phyloP scores from a whole-genome alignment of 2,888 invertebrate genomes.

The Phorcus lineatus region DNA sequence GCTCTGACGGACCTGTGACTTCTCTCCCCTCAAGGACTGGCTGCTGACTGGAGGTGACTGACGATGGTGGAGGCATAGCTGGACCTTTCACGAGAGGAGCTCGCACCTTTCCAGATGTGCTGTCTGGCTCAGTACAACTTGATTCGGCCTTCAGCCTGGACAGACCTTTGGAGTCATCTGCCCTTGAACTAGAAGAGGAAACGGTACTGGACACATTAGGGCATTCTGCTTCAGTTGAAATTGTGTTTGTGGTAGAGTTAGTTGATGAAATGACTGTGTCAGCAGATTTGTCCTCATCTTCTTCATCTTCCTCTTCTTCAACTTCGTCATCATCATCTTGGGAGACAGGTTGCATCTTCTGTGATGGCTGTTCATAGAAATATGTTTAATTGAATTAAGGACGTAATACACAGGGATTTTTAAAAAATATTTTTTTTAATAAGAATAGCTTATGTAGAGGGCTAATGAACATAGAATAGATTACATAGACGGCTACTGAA shows the following conservation, averaged over 20 bases:
- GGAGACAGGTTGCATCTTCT: conserved; percentile 10
- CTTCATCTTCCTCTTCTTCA: conserved; percentile 48
- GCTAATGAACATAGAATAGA: too few species aligned
- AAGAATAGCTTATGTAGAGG: too few species aligned
- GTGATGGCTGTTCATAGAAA: background rate
- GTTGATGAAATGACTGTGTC: background rate
- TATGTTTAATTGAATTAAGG: too few species aligned
- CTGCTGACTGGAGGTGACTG: background rate
- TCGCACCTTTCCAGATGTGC: background rate
- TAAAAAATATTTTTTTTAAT: too few species aligned
- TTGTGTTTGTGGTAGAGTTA: background rate
- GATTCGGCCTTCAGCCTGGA: background rate
- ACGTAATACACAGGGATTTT: too few species aligned
- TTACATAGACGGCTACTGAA: too few species aligned
- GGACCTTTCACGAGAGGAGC: background rate
- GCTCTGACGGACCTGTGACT: background rate
- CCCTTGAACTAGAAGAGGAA: too few species aligned
- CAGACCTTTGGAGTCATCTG: too few species aligned
- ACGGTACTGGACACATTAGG: too few species aligned
- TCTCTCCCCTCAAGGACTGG: background rate
- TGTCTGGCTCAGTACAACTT: background rate
- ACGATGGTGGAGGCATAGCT: background rate
- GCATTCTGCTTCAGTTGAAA: too few species aligned
- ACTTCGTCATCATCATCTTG: conserved; percentile 31
- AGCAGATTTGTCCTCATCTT: conserved; percentile 12